These are phyloP conservation scores for Scylla paramamosain DNA, from an alignment of 1,140 invertebrate species.

Conservation along the genomic window DNA sequence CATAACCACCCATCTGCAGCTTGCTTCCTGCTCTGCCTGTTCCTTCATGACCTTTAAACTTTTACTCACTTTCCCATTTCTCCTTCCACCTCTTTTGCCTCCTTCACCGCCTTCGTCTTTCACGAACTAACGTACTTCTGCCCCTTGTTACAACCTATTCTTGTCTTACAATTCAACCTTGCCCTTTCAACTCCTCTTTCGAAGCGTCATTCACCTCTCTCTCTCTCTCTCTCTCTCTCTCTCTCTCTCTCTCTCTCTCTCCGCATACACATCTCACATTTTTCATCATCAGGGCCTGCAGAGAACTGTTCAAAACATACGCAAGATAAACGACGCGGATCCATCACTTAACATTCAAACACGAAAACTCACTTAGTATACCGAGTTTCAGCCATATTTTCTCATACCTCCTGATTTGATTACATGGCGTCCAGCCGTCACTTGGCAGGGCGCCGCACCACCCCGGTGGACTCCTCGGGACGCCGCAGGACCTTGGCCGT, in stretches of 20 bases:
- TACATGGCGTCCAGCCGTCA: conserved; percentile 47
- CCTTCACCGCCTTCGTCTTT: background rate
- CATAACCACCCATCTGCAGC: no score
- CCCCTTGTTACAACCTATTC: background rate
- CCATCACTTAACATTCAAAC: conserved; percentile 49
- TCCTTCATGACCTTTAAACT: no score
- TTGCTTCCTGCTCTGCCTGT: no score
- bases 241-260: background rate
- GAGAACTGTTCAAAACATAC: conserved; percentile 27
- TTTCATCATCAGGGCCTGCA: conserved; percentile 36
- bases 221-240: background rate
- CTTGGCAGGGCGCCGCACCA: conserved; percentile 13
- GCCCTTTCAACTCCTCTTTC: background rate
- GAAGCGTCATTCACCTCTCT: background rate
- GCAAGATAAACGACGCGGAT: conserved; percentile 42
- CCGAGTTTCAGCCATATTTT: conserved; percentile 49
- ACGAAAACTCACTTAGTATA: conserved; percentile 62
- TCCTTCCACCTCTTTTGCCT: background rate
- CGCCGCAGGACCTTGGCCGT: conserved; percentile 31
- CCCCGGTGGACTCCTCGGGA: conserved; percentile 35
- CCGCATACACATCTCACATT: background rate
- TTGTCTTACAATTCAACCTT: background rate
- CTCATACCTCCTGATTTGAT: conserved; percentile 64
- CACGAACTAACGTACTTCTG: background rate
- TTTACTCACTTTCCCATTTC: background rate